phyloP scores from a whole-genome alignment of 2,888 invertebrate genomes.

The Standfussiana lucernea region DNA sequence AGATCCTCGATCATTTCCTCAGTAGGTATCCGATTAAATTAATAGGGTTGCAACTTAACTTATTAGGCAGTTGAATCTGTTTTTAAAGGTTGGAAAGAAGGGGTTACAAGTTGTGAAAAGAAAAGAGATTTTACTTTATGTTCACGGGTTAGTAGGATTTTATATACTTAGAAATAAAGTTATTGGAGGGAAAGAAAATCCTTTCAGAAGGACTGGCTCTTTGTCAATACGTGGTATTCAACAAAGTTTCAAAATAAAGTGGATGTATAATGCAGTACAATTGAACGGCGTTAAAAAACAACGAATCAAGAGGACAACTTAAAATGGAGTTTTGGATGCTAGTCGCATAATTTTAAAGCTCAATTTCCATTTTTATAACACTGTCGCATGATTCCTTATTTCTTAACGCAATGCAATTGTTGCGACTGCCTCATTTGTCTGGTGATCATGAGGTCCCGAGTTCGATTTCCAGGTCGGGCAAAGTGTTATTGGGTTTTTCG shows the following conservation, averaged over 20 bases:
- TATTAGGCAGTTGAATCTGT: constrained; percentile 38
- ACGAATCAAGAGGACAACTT: too few species aligned
- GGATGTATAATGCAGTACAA: background rate
- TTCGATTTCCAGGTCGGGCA: background rate
- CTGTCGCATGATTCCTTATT: too few species aligned
- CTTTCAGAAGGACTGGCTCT: background rate
- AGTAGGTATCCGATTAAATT: constrained; percentile 55
- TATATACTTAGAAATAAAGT: background rate
- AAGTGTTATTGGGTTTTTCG: background rate
- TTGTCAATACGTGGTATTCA: background rate
- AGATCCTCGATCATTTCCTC: constrained; percentile 62
- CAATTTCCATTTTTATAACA: too few species aligned
- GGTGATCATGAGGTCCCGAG: too few species aligned
- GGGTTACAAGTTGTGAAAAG: background rate
- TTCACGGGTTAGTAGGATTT: background rate
- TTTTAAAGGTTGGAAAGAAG: constrained; percentile 4
- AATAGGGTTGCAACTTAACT: constrained; percentile 58
- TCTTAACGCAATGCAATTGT: too few species aligned
- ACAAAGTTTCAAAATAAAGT: background rate
- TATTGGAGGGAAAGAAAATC: background rate
- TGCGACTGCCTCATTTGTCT: too few species aligned
- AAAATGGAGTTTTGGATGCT: too few species aligned
- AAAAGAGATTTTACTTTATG: constrained; percentile 1
- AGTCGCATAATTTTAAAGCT: too few species aligned
- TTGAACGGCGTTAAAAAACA: too few species aligned